phyloP scores from a whole-genome alignment of 2,113 vertebrate species.

The Alligator sinensis region DNA sequence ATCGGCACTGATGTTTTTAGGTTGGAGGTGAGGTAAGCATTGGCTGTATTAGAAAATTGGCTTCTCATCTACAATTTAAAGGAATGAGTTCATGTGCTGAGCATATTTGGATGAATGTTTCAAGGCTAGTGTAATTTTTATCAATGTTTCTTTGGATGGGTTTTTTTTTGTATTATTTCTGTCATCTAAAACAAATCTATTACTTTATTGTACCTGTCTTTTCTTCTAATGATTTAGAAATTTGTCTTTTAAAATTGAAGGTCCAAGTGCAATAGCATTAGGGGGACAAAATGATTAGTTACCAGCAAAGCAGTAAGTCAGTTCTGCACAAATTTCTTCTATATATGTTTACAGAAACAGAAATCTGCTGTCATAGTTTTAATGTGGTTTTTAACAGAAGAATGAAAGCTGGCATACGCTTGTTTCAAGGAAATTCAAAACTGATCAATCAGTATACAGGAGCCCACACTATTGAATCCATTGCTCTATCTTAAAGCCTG shows the following conservation, averaged over 20 bases:
- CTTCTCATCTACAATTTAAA: background rate
- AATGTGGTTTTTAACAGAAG: background rate
- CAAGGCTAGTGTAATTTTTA: background rate
- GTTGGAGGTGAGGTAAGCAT: background rate
- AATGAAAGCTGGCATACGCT: background rate
- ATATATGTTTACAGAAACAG: background rate
- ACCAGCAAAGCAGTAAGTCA: background rate
- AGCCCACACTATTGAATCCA: fast-evolving
- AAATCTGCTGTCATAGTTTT: slow-evolving; percentile 29
- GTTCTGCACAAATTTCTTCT: slow-evolving; percentile 37
- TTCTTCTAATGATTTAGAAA: background rate
- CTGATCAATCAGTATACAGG: background rate
- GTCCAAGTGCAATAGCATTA: background rate
- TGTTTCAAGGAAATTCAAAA: background rate
- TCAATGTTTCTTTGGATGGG: background rate
- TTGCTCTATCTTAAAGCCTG: background rate
- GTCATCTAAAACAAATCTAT: background rate
- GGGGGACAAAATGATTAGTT: background rate
- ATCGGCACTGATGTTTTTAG: background rate
- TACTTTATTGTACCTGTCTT: background rate
- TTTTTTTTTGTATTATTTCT: background rate
- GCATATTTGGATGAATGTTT: background rate
- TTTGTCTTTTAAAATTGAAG: background rate
- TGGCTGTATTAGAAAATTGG: background rate
- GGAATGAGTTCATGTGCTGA: background rate